Conservation (phyloP, 2,888 invertebrate genomes). For the Diaphora mendica region DNA sequence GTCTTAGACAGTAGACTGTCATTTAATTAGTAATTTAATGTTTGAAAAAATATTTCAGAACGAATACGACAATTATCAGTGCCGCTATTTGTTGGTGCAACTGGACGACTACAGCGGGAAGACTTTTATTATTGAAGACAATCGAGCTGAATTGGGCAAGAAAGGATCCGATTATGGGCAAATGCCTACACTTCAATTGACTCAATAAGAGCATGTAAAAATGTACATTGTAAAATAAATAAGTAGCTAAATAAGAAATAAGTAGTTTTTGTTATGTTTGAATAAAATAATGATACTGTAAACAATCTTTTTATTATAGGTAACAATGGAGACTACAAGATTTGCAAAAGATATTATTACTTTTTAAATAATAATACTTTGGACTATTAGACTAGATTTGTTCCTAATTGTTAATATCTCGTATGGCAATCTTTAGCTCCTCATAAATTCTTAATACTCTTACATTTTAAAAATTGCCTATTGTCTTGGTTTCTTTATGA, state of each 20-base stretch:
- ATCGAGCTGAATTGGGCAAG: slow-evolving; percentile 84
- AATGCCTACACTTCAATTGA: slow-evolving; percentile 69
- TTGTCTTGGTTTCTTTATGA: neutral
- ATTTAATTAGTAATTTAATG: neutral
- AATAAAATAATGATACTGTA: slow-evolving; percentile 50
- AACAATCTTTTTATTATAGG: slow-evolving; percentile 37
- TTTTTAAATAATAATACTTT: neutral
- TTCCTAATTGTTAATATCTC: neutral
- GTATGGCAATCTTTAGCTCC: neutral
- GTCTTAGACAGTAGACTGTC: no score
- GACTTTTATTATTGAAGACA: slow-evolving; percentile 93
- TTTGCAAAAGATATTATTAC: neutral
- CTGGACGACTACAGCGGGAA: slow-evolving; percentile 91
- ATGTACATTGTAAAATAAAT: slow-evolving; percentile 44
- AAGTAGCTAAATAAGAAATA: slow-evolving; percentile 33
- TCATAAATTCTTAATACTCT: neutral
- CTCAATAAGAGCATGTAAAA: slow-evolving; percentile 57
- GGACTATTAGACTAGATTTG: neutral
- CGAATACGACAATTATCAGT: slow-evolving; percentile 91
- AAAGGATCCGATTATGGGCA: slow-evolving; percentile 56
- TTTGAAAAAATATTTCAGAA: slow-evolving; percentile 83
- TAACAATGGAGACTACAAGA: neutral
- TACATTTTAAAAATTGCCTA: neutral
- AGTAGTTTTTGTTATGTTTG: slow-evolving; percentile 50
- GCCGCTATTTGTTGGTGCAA: slow-evolving; percentile 94